Percentiles rank a stretch among this genome's conserved stretches.
Evolutionary conservation across 2,113 vertebrate species (phyloP).

Genomic region (Pseudois nayaur): DNA sequence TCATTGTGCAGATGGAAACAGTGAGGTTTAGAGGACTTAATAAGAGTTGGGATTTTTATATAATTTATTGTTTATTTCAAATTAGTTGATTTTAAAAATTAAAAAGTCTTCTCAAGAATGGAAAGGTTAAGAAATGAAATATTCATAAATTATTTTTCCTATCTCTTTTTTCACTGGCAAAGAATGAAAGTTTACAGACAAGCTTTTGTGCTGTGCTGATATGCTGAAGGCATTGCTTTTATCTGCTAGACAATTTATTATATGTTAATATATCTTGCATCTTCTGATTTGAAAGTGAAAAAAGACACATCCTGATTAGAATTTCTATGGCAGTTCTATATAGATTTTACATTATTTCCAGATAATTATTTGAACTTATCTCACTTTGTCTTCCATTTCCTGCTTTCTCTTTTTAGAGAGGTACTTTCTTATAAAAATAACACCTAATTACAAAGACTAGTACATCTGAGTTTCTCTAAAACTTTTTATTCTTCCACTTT

Average conservation of each 20-base stretch:
- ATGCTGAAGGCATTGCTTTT: background rate
- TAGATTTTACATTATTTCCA: background rate
- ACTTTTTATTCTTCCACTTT: background rate
- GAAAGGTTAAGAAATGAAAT: background rate
- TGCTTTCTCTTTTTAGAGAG: background rate
- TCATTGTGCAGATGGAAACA: background rate
- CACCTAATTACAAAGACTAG: background rate
- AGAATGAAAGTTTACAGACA: background rate
- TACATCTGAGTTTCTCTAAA: background rate
- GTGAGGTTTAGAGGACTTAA: background rate
- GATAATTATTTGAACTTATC: conserved; percentile 16
- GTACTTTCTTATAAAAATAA: background rate
- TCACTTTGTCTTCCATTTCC: background rate
- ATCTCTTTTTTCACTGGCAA: background rate
- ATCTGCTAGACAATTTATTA: background rate
- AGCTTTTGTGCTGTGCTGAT: background rate
- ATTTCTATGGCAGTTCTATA: background rate
- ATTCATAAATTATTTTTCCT: background rate
- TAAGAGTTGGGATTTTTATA: background rate
- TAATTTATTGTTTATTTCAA: background rate
- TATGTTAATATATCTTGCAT: background rate
- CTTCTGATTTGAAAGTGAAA: background rate
- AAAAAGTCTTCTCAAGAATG: background rate
- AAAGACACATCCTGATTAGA: background rate
- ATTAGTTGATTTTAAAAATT: background rate